These are phyloP conservation scores for Oasisia sp. DNA, from an alignment of 2,888 invertebrate genomes.

Conservation along the genomic window DNA sequence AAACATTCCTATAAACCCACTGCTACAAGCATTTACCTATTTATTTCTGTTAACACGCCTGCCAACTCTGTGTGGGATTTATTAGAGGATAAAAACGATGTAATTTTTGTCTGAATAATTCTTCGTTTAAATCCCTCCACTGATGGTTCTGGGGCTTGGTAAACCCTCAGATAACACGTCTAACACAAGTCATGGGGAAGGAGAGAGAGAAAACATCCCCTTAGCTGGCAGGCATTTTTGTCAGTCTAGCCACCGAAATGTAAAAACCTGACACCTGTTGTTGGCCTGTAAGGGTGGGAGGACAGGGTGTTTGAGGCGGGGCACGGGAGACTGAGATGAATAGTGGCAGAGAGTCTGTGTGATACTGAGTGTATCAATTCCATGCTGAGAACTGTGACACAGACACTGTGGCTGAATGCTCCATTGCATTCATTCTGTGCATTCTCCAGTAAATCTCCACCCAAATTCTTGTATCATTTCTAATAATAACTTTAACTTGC, in stretches of 20 bases:
- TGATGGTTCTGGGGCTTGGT: background rate
- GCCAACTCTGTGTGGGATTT: background rate
- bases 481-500: too few relatives aligned
- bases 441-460: too few relatives aligned
- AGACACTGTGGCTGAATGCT: background rate
- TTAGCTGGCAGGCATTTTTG: background rate
- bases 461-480: too few relatives aligned
- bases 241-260: background rate
- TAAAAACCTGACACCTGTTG: background rate
- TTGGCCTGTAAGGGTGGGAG: background rate
- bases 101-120: background rate
- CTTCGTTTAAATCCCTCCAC: background rate
- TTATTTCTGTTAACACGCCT: too few relatives aligned
- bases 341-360: background rate
- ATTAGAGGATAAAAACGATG: background rate
- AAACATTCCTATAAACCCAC: too few relatives aligned
- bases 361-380: background rate
- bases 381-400: constrained; percentile 18
- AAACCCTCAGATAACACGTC: background rate
- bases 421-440: too few relatives aligned
- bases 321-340: background rate
- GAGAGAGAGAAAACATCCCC: background rate
- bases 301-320: background rate
- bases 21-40: too few relatives aligned
- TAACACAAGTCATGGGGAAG: background rate